A percentile compares a stretch with the other conserved stretches of the same genome.
phyloP scores from a whole-genome alignment of 2,113 vertebrate genomes.

The Pleuronectes platessa region DNA sequence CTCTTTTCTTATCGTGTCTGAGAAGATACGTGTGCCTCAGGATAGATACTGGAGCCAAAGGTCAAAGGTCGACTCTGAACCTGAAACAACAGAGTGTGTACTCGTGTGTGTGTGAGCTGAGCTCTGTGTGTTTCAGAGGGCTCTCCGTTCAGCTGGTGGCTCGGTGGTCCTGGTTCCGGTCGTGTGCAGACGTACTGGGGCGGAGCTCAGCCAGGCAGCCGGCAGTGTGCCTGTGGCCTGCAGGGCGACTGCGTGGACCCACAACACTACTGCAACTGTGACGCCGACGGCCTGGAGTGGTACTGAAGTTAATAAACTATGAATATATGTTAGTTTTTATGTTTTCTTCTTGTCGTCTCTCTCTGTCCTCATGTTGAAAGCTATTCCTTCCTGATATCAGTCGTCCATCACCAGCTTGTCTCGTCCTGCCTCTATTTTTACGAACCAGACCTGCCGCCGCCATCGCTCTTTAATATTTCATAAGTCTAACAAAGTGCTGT shows the following conservation, averaged over 20 bases:
- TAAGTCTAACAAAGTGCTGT: neutral
- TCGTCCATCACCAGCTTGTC: no score
- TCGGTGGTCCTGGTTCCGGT: slow-evolving; percentile 57
- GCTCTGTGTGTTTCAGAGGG: slow-evolving; percentile 69
- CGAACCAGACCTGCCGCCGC: no score
- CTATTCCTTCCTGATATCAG: no score
- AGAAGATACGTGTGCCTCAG: no score
- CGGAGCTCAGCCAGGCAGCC: slow-evolving; percentile 76
- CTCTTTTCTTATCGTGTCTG: no score
- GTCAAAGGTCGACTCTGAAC: no score
- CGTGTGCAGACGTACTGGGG: slow-evolving; percentile 78
- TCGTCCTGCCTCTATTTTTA: neutral
- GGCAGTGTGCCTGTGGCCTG: slow-evolving; percentile 79
- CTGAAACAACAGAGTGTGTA: no score
- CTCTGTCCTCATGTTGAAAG: no score
- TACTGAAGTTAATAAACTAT: slow-evolving; percentile 51
- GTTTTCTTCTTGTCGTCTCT: no score
- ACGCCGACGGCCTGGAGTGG: slow-evolving; percentile 90
- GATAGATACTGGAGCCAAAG: no score
- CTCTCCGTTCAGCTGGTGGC: slow-evolving; percentile 81
- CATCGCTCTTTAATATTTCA: neutral
- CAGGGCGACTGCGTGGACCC: slow-evolving; percentile 76
- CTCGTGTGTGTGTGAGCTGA: no score
- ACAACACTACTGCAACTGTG: slow-evolving; percentile 88
- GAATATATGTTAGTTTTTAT: neutral